Evolutionary conservation across 2,113 vertebrate genomes (phyloP).

Genomic region (Phaetusa simplex): DNA sequence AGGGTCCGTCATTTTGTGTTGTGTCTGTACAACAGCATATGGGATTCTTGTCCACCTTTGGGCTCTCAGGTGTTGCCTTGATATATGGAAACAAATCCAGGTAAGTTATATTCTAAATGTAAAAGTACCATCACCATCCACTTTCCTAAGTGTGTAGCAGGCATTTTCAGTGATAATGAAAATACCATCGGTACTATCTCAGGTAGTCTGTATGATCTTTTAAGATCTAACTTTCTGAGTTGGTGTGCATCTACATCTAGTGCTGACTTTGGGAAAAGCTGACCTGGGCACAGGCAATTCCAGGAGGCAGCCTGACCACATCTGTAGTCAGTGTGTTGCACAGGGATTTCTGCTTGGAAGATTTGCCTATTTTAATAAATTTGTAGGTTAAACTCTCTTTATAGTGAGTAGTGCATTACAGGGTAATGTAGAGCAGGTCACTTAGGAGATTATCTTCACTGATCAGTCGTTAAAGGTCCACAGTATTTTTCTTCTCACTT

Average conservation of each 20-base stretch:
- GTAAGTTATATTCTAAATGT: background rate
- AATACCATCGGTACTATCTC: background rate
- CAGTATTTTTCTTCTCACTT: background rate
- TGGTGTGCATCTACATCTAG: background rate
- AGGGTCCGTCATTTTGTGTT: background rate
- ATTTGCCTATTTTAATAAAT: background rate
- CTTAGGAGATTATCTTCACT: background rate
- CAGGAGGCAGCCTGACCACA: background rate
- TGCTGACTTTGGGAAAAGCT: background rate
- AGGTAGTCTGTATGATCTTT: background rate
- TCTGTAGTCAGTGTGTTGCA: background rate
- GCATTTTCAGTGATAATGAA: background rate
- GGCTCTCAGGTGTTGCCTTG: background rate
- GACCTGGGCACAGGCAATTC: background rate
- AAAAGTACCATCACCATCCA: background rate
- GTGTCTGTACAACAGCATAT: background rate
- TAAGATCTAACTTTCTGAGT: background rate
- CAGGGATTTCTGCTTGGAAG: background rate
- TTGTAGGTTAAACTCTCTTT: background rate
- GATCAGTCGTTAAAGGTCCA: background rate
- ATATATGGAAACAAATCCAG: background rate
- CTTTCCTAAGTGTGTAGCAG: background rate
- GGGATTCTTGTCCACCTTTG: background rate
- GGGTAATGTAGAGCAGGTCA: background rate
- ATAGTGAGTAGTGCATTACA: background rate